Percentiles rank a stretch among this genome's conserved stretches.
Conservation (phyloP, 2,113 vertebrate genomes). For the Cinclus mexicanus region DNA sequence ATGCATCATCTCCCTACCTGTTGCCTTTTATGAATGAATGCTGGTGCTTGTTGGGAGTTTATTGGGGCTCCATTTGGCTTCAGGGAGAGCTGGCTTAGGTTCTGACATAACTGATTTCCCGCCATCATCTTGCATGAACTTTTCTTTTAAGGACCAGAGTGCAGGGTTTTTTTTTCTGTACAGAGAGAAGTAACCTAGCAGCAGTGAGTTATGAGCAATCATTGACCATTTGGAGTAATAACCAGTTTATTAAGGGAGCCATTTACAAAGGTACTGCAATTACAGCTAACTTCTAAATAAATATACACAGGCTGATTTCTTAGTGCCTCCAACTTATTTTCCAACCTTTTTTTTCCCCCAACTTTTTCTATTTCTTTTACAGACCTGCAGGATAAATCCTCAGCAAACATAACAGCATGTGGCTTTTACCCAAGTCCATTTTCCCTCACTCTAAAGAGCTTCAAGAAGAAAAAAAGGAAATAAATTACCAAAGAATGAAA, state of each 20-base stretch:
- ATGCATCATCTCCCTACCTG: not conserved
- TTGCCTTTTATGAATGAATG: not conserved
- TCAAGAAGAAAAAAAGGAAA: not conserved
- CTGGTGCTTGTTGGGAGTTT: not conserved
- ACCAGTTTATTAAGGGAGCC: not conserved
- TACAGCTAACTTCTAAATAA: not conserved
- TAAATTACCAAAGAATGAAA: not conserved
- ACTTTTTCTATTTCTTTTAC: not conserved
- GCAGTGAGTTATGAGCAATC: not conserved
- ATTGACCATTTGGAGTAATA: constrained; percentile 32
- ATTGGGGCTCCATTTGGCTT: not conserved
- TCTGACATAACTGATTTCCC: not conserved
- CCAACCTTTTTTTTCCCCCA: not conserved
- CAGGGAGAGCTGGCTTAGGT: not conserved
- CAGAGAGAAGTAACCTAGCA: not conserved
- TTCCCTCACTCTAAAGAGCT: not conserved
- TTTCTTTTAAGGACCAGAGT: not conserved
- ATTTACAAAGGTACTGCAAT: constrained; percentile 12
- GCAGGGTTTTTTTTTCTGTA: not conserved
- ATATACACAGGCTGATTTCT: not conserved
- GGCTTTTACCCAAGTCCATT: not conserved
- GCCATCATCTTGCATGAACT: not conserved
- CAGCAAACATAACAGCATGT: not conserved
- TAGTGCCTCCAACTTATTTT: not conserved
- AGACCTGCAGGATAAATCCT: not conserved